Base-by-base conservation (phyloP, 2,888 invertebrate genomes). In the Sesamia inferens region DNA sequence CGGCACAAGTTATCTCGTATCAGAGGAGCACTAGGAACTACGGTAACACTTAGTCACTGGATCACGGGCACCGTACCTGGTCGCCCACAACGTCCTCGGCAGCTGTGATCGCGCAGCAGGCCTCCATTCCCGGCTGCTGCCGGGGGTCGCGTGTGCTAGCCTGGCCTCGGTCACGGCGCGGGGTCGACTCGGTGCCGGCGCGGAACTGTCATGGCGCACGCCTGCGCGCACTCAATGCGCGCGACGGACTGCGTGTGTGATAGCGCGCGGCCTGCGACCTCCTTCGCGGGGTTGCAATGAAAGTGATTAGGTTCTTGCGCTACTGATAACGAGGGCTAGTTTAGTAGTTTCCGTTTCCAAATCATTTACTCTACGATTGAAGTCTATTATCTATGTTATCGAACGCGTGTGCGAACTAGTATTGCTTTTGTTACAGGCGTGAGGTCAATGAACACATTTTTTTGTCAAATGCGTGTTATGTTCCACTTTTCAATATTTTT, bases 11-110 rank as follows among this genome's bases (percentile, higher is more conserved):
- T 57, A 85, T 77, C 82, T 81, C 81, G 85, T 83, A 81, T 83
- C 78, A 78, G 71, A 77, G 75, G 78, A 80, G 78, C 87, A 87
- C 84, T 84, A 76, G 71, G 72, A 78, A 86, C 77, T 78, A 77
- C 65, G 76, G 74, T 58, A 76, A 54, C 79, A 83, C 69, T 69
- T 59, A 79, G 65, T 78, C 84, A 84, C 84, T 79, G 79, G 65
- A 71, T 55, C 77, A 82, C 79, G 81, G 74, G 78, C 81, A 58
- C 78, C 85, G 92, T 94, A 96, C 96, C 96, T 96, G 96, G 95
- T 96, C 96, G 92, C 96, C 96, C 94, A 91, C 93, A 87, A 94
- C 93, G 93, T 95, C 95, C 95, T 95, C 95, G 92, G 93, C 94
- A 92, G 93, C 92, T 92, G 90, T 92, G 92, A 93, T 92, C 90